phyloP scores from a whole-genome alignment of 2,888 invertebrate species.

The Hemicrepidius hirtus region DNA sequence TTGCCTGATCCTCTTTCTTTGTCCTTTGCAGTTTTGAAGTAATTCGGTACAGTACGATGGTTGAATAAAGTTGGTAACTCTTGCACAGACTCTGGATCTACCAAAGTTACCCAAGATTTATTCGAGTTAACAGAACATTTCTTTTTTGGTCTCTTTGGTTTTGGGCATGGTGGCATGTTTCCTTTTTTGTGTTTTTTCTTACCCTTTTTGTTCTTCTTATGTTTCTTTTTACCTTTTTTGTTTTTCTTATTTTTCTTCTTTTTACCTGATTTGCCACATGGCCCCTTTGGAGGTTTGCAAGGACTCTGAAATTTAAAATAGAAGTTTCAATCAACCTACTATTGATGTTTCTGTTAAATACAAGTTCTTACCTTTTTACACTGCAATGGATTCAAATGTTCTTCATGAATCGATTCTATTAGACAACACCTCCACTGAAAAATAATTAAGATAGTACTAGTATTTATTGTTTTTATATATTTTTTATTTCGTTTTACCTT shows the following conservation, averaged over 20 bases:
- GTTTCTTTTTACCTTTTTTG: background rate
- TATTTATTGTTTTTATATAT: too few relatives aligned
- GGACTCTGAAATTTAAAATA: background rate
- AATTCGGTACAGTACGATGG: background rate
- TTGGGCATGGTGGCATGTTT: background rate
- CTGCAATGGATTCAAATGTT: too few relatives aligned
- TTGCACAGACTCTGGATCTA: background rate
- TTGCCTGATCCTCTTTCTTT: slow-evolving; percentile 34
- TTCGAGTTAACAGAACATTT: background rate
- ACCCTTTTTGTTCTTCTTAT: slow-evolving; percentile 21
- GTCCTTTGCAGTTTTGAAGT: background rate
- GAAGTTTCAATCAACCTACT: too few relatives aligned
- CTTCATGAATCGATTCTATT: too few relatives aligned
- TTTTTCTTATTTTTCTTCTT: slow-evolving; percentile 5
- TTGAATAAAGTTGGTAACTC: background rate
- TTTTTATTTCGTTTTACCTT: background rate
- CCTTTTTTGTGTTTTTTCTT: slow-evolving; percentile 7
- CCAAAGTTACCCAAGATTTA: slow-evolving; percentile 20
- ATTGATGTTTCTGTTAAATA: too few relatives aligned
- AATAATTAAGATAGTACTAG: too few relatives aligned
- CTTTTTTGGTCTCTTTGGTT: slow-evolving; percentile 5
- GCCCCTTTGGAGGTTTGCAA: background rate
- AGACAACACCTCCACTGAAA: too few relatives aligned
- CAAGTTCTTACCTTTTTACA: too few relatives aligned
- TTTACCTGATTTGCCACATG: background rate